Evolutionary conservation across 2,888 invertebrate genomes (phyloP).

Genomic region (Syrista parreyssii): DNA sequence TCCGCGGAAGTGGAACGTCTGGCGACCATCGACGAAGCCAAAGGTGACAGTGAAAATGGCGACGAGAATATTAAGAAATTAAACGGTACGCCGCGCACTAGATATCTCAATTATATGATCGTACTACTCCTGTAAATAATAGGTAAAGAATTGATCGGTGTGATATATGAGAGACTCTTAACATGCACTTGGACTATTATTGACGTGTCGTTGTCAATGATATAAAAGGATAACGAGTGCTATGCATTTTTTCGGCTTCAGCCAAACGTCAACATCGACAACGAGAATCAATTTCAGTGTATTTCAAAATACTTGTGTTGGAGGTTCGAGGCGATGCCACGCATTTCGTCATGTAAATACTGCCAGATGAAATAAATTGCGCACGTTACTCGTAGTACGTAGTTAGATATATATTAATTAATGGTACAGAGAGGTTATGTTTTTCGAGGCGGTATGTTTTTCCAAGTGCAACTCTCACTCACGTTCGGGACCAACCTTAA

Average conservation of each 20-base stretch:
- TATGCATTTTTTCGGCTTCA: not conserved
- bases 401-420: not conserved
- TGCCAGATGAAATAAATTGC: not conserved
- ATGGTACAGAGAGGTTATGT: not conserved
- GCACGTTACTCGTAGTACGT: not conserved
- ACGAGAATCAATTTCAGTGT: not conserved
- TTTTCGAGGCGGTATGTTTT: not conserved
- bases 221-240: not conserved
- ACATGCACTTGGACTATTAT: not conserved
- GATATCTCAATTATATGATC: constrained; percentile 61
- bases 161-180: not conserved
- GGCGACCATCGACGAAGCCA: constrained; percentile 58
- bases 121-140: constrained; percentile 59
- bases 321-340: not conserved
- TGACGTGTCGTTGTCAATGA: not conserved
- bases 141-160: constrained; percentile 4
- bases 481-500: constrained; percentile 64
- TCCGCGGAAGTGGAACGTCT: constrained; percentile 44
- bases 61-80: constrained; percentile 47
- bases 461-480: constrained; percentile 37
- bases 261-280: not conserved
- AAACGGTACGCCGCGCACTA: constrained; percentile 51
- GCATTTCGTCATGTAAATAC: not conserved
- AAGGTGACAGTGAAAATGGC: constrained; percentile 53
- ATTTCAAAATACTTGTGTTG: not conserved